These are phyloP conservation scores for Quadriops clusia DNA, from an alignment of 2,888 invertebrate species.

Conservation along the genomic window DNA sequence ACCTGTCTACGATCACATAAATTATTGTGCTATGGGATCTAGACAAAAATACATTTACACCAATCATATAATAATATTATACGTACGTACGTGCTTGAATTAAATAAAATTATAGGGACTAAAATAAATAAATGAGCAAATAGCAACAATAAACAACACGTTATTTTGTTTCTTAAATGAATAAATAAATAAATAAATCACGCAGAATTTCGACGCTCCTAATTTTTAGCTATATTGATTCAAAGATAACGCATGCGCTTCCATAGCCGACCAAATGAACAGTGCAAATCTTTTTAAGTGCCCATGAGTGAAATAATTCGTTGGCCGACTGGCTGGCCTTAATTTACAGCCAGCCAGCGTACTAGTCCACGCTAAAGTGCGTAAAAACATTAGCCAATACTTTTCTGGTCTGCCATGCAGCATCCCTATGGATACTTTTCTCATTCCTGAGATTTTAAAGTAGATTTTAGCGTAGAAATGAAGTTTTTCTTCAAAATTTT, in stretches of 20 bases:
- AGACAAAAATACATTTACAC: background rate
- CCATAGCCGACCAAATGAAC: background rate
- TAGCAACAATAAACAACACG: no score
- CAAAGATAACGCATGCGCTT: conserved; percentile 17
- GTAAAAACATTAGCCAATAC: conserved; percentile 2
- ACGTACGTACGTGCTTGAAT: no score
- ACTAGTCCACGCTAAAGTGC: conserved; percentile 1
- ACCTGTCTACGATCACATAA: no score
- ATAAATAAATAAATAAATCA: no score
- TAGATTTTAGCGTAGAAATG: conserved; percentile 9
- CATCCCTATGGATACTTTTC: conserved; percentile 24
- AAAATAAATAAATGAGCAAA: no score
- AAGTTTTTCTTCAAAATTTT: conserved; percentile 10
- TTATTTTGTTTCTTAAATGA: no score
- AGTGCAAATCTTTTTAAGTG: no score
- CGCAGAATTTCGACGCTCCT: no score
- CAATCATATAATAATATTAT: conserved; percentile 1
- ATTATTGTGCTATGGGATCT: no score
- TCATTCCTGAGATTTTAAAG: conserved; percentile 7
- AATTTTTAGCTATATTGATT: conserved; percentile 24
- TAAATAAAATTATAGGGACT: no score
- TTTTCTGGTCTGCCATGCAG: conserved; percentile 18
- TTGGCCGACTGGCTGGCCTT: conserved; percentile 1
- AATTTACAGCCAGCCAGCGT: conserved; percentile 14
- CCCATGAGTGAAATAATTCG: no score